Evolutionary conservation across 1,140 invertebrate species (phyloP).

Genomic region (Lutraria rhynchaena): DNA sequence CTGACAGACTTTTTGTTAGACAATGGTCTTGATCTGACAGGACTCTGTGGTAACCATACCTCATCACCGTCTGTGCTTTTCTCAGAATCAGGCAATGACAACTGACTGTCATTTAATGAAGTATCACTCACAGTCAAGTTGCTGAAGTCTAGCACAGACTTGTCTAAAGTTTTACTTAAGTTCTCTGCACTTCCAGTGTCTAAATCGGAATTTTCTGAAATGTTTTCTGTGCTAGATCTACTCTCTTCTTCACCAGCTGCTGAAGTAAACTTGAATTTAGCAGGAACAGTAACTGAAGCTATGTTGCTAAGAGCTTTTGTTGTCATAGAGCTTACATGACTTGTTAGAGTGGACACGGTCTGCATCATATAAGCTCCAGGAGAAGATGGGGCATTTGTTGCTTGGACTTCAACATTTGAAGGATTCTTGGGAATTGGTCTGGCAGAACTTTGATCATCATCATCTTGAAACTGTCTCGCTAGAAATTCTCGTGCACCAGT

Average conservation of each 20-base stretch:
- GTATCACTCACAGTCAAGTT: slow-evolving; percentile 37
- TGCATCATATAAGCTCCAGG: slow-evolving; percentile 57
- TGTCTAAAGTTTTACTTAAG: slow-evolving; percentile 23
- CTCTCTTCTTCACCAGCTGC: slow-evolving; percentile 19
- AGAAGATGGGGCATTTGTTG: slow-evolving; percentile 81
- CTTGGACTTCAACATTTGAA: neutral
- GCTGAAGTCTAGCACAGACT: slow-evolving; percentile 43
- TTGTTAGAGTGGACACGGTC: slow-evolving; percentile 61
- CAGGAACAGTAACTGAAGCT: slow-evolving; percentile 41
- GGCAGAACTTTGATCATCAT: slow-evolving; percentile 22
- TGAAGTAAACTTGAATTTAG: slow-evolving; percentile 22
- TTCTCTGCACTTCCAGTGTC: slow-evolving; percentile 43
- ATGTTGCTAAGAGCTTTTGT: slow-evolving; percentile 71
- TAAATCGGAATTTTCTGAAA: slow-evolving; percentile 32
- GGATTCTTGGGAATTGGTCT: neutral
- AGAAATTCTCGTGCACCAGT: slow-evolving; percentile 75
- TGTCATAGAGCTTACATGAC: slow-evolving; percentile 70
- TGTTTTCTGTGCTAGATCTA: slow-evolving; percentile 20
- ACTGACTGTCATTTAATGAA: slow-evolving; percentile 34
- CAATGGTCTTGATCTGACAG: slow-evolving; percentile 19
- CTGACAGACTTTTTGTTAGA: slow-evolving; percentile 42
- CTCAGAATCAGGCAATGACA: slow-evolving; percentile 52
- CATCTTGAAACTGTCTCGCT: slow-evolving; percentile 75
- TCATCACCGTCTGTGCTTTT: slow-evolving; percentile 37
- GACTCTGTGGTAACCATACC: neutral